These are phyloP conservation scores for Porites lobata DNA, from an alignment of 92 coral and sea anemone species.

Conservation along the genomic window DNA sequence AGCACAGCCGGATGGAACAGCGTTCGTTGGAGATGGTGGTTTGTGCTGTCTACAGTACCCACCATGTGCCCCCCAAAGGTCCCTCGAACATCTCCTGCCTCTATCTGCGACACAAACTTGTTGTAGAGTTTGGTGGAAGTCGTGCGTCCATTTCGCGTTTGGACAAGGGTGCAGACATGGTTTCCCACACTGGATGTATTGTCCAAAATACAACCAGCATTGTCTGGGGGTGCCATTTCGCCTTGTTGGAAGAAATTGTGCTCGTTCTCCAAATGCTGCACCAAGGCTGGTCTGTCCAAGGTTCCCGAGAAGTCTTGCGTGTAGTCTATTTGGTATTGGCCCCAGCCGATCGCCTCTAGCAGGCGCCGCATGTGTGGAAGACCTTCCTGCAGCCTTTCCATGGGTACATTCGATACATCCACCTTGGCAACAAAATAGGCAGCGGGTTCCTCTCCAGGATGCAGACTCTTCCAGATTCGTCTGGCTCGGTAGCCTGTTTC, in stretches of 20 bases:
- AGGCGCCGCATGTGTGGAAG: neutral
- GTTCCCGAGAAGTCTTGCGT: neutral
- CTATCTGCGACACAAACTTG: neutral
- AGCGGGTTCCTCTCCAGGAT: neutral
- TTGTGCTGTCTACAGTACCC: neutral
- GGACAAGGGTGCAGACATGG: neutral
- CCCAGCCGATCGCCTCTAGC: neutral
- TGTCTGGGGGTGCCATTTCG: neutral
- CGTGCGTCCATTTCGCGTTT: neutral
- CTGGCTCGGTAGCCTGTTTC: neutral
- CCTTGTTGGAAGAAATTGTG: neutral
- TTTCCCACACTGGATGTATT: neutral
- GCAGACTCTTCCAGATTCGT: neutral
- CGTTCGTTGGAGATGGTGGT: neutral
- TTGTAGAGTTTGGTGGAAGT: neutral
- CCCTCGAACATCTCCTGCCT: neutral
- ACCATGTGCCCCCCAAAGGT: neutral
- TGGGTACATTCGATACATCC: neutral
- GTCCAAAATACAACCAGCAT: neutral
- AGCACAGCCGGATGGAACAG: neutral
- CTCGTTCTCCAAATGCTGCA: neutral
- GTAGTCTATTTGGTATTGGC: constrained; percentile 5
- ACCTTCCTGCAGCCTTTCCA: neutral
- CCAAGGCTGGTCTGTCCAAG: neutral
- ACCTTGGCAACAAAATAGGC: neutral